Evolutionary conservation across 2,888 invertebrate species (phyloP).

Genomic region (Cotesia congregata): DNA sequence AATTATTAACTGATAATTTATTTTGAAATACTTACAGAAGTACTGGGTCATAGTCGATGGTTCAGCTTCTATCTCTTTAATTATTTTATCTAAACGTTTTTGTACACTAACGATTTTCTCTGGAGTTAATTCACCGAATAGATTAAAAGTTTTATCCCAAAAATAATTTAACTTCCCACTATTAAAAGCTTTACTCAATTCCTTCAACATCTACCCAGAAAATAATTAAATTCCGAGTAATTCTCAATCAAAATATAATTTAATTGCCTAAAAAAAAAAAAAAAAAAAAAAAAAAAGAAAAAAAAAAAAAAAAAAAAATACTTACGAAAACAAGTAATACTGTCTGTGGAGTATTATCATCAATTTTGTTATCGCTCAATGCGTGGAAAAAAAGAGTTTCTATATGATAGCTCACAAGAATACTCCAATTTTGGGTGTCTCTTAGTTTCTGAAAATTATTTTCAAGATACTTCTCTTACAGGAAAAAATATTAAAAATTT

Average conservation of each 20-base stretch:
- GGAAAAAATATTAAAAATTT: background rate
- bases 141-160: slow-evolving; percentile 18
- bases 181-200: slow-evolving; percentile 16
- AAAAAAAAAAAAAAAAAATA: background rate
- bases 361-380: background rate
- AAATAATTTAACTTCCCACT: slow-evolving; percentile 15
- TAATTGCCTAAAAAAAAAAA: background rate
- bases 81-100: slow-evolving; percentile 23
- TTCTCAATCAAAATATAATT: background rate
- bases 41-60: background rate
- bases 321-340: slow-evolving; percentile 22
- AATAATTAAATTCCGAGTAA: background rate
- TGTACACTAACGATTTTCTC: background rate
- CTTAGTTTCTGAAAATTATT: slow-evolving; percentile 71
- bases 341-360: slow-evolving; percentile 6
- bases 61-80: slow-evolving; percentile 1
- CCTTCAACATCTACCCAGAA: slow-evolving; percentile 19
- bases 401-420: slow-evolving; percentile 74
- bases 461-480: background rate
- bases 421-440: slow-evolving; percentile 69
- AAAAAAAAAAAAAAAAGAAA: background rate
- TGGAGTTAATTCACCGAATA: slow-evolving; percentile 11
- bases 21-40: slow-evolving; percentile 7
- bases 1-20: background rate
- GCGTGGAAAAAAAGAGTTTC: slow-evolving; percentile 70